phyloP scores from a whole-genome alignment of 1,140 invertebrate species.

The Drosophila gunungcola region DNA sequence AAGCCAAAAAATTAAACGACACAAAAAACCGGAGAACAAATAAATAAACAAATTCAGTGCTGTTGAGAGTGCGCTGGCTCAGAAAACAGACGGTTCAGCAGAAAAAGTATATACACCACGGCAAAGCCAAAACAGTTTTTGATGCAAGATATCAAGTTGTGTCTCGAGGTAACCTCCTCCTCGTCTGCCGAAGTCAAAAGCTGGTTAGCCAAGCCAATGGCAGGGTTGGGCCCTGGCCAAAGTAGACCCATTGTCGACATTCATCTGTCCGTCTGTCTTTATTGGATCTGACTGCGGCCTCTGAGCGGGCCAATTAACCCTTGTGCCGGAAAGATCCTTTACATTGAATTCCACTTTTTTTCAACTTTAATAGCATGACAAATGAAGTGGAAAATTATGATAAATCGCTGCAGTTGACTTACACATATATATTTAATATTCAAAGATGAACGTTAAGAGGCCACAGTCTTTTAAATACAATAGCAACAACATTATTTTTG shows the following conservation, averaged over 20 bases:
- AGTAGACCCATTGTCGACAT: slow-evolving; percentile 58
- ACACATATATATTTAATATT: neutral
- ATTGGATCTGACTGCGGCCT: slow-evolving; percentile 17
- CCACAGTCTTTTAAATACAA: too few species aligned
- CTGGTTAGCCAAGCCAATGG: slow-evolving; percentile 12
- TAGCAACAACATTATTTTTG: too few species aligned
- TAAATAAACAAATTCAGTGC: slow-evolving; percentile 73
- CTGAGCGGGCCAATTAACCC: slow-evolving; percentile 47
- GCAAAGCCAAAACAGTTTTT: slow-evolving; percentile 32
- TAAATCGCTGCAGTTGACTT: neutral
- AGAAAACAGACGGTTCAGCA: slow-evolving; percentile 31
- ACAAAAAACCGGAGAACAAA: slow-evolving; percentile 54
- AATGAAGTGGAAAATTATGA: slow-evolving; percentile 9
- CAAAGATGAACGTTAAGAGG: too few species aligned
- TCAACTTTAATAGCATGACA: slow-evolving; percentile 3
- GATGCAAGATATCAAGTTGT: slow-evolving; percentile 63
- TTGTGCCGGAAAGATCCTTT: slow-evolving; percentile 22
- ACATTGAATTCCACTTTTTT: slow-evolving; percentile 14
- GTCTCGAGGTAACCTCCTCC: slow-evolving; percentile 42
- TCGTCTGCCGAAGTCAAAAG: slow-evolving; percentile 8
- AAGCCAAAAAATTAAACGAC: slow-evolving; percentile 10
- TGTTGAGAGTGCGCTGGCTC: slow-evolving; percentile 18
- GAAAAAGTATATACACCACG: slow-evolving; percentile 17
- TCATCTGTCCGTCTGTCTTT: slow-evolving; percentile 39
- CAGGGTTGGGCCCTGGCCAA: slow-evolving; percentile 34